phyloP scores from a whole-genome alignment of 2,113 vertebrate species.

The Pseudolaguvia tuberculata region DNA sequence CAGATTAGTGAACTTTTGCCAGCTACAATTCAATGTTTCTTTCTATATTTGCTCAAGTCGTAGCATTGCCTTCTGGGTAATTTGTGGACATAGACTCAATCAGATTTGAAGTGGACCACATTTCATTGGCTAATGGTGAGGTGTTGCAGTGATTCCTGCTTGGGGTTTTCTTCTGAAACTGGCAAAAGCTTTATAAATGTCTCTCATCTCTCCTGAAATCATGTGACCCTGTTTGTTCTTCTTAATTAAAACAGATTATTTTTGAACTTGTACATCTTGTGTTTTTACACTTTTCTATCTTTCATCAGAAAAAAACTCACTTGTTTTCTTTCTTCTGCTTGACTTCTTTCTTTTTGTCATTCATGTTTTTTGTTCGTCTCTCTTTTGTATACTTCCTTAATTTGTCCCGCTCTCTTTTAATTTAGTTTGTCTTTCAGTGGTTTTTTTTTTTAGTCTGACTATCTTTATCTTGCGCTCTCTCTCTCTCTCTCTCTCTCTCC shows the following conservation, averaged over 20 bases:
- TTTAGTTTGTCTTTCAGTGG: no score
- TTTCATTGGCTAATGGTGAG: not conserved
- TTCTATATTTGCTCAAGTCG: not conserved
- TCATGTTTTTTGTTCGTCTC: no score
- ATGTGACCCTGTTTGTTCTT: constrained; percentile 10
- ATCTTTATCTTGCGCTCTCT: not conserved
- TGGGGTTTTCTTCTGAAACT: not conserved
- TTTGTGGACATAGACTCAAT: not conserved
- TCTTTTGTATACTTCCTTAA: no score
- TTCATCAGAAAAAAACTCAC: no score
- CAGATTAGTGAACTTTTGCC: not conserved
- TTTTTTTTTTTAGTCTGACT: no score
- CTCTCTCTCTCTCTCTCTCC: not conserved
- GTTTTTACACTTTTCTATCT: not conserved
- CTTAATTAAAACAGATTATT: constrained; percentile 65
- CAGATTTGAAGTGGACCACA: no score
- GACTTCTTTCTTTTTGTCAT: not conserved
- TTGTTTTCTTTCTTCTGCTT: not conserved
- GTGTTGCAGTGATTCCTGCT: not conserved
- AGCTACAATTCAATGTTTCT: not conserved
- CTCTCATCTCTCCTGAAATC: constrained; percentile 9
- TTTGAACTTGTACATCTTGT: constrained; percentile 53
- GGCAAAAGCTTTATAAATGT: constrained; percentile 1
- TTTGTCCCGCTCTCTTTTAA: not conserved
- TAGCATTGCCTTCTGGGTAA: not conserved